These are phyloP conservation scores for Diorhabda elongata DNA, from an alignment of 1,140 invertebrate species.

Conservation along the genomic window DNA sequence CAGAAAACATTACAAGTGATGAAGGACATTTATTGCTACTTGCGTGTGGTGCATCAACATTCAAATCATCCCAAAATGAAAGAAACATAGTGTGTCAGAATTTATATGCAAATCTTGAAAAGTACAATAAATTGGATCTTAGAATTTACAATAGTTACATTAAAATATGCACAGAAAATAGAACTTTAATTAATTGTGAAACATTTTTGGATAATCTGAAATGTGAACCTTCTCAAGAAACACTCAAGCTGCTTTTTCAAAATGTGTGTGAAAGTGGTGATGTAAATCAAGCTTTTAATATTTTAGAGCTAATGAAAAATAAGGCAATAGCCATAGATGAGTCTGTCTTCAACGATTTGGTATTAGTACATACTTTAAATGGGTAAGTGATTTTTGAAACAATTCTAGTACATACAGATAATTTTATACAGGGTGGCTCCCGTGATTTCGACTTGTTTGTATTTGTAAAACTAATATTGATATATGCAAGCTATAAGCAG, in stretches of 20 bases:
- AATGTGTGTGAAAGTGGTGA: slow-evolving; percentile 56
- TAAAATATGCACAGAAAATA: slow-evolving; percentile 39
- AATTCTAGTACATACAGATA: background rate
- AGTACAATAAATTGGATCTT: slow-evolving; percentile 20
- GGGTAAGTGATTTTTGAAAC: slow-evolving; percentile 40
- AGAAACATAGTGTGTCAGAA: slow-evolving; percentile 16
- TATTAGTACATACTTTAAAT: slow-evolving; percentile 55
- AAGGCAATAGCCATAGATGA: slow-evolving; percentile 54
- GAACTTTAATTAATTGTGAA: slow-evolving; percentile 27
- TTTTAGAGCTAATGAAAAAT: slow-evolving; percentile 59
- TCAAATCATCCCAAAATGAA: slow-evolving; percentile 9
- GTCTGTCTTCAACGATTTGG: slow-evolving; percentile 55
- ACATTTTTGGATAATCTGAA: slow-evolving; percentile 32
- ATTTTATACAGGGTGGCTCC: background rate
- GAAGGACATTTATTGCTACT: slow-evolving; percentile 11
- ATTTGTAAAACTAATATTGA: no score
- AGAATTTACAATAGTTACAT: slow-evolving; percentile 38
- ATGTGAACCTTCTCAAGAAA: slow-evolving; percentile 48
- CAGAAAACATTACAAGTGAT: slow-evolving; percentile 9
- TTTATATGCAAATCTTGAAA: slow-evolving; percentile 14
- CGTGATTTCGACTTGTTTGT: no score
- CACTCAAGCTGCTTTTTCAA: slow-evolving; percentile 51
- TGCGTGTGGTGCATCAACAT: slow-evolving; percentile 4
- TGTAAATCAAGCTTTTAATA: slow-evolving; percentile 55
- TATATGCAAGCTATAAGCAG: no score